These are phyloP conservation scores for Papilio glaucus DNA, from an alignment of 1,140 invertebrate genomes.

Conservation along the genomic window DNA sequence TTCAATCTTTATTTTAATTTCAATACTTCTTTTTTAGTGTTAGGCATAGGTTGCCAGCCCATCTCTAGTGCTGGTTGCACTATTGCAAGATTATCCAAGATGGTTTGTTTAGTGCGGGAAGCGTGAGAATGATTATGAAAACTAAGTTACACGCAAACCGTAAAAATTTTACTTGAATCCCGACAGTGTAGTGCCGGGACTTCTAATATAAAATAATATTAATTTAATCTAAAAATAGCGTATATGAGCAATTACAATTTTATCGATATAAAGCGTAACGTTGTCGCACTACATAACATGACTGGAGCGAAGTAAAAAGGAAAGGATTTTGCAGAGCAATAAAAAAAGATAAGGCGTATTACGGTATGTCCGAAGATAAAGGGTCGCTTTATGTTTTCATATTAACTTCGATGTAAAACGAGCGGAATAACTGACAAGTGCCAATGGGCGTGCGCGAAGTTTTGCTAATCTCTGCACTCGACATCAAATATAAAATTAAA, in stretches of 20 bases:
- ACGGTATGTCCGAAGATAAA: constrained; percentile 74
- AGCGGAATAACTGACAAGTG: constrained; percentile 60
- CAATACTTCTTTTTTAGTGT: too few species aligned
- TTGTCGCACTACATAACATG: constrained; percentile 3
- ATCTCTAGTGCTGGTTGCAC: too few species aligned
- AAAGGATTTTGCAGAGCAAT: constrained; percentile 70
- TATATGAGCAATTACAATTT: neutral
- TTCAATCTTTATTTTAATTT: too few species aligned
- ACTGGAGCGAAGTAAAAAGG: constrained; percentile 45
- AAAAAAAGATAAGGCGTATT: constrained; percentile 76
- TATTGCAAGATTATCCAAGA: too few species aligned
- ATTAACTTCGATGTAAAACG: constrained; percentile 74
- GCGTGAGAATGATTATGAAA: too few species aligned
- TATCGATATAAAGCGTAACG: constrained; percentile 2
- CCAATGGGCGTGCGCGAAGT: constrained; percentile 47
- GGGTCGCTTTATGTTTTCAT: constrained; percentile 70
- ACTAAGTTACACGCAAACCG: too few species aligned
- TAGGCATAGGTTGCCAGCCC: too few species aligned
- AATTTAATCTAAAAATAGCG: neutral
- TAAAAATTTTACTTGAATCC: too few species aligned
- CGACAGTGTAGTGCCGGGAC: too few species aligned
- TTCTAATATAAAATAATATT: neutral
- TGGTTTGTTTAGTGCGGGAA: too few species aligned
- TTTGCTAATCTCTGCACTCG: constrained; percentile 55
- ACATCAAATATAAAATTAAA: constrained; percentile 27